Base-by-base conservation (phyloP, 2,113 vertebrate genomes). In the Smithornis capensis region DNA sequence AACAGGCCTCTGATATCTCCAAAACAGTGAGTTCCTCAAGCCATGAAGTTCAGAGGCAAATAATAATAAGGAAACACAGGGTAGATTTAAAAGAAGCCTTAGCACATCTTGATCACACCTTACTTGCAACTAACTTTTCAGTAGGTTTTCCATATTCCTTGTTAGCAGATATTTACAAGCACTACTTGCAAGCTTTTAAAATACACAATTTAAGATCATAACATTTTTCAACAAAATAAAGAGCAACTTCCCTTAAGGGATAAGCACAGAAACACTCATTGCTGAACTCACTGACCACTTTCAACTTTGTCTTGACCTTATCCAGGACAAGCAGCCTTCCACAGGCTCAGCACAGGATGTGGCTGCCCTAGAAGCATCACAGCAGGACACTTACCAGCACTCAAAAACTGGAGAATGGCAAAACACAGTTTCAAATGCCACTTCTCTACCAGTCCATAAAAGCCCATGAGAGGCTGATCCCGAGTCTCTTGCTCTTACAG, bases 401-500 rank as follows among this genome's bases (percentile, higher is more conserved):
- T 31, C 22, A 68, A 68, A 60, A 57, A 40, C 35, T 3, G 12
- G 3, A 65, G 14, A 65, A 47, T 2, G 15, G 7, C 8, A 2
- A 60, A 82, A 77, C 0, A 0, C 40, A 33, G 12, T 44, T 92
- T 71, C 47, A 79, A 71, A 71, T 1, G 1, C 27, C n/a, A 16
- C 22, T 70, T 55, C 45, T 17, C 49, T 24, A 71, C 8, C 21
- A 42, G 50, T 10, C 63, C 37, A 1, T 7, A 80, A 28, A 14
- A 68, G 40, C 37, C 65, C 47, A 10, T 1, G 9, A 52, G 33
- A 67, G n/a, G n/a, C 22, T 55, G n/a, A 86, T 59, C 35, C 4
- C 1, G 0, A 23, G 28, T 45, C 47, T 57, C 47, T n/a, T 2
- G 0, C 0, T 1, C 16, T 57, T 31, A 37, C 8, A 74, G 49